phyloP scores from a whole-genome alignment of 37 sponge, comb jelly and placozoan species.

The Geodia barretti region DNA sequence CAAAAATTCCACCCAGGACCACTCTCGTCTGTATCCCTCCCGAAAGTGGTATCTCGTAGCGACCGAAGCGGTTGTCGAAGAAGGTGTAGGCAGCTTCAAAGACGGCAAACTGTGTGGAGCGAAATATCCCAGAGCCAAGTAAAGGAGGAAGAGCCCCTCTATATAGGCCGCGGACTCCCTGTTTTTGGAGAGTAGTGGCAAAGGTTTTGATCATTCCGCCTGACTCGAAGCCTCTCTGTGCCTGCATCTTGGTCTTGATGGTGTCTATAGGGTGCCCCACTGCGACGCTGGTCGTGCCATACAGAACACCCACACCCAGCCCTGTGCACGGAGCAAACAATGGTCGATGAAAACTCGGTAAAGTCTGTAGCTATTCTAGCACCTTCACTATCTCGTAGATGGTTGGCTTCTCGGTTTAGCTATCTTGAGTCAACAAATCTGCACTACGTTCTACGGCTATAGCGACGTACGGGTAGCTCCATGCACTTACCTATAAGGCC shows the following conservation, averaged over 20 bases:
- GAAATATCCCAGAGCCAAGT: constrained; percentile 94
- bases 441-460: not conserved
- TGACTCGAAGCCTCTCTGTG: constrained; percentile 90
- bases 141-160: constrained; percentile 91
- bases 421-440: too few relatives aligned
- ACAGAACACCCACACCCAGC: constrained; percentile 91
- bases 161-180: constrained; percentile 90
- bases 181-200: constrained; percentile 66
- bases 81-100: constrained; percentile 90
- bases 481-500: constrained; percentile 73
- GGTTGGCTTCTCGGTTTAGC: too few relatives aligned
- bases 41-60: constrained; percentile 71
- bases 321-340: constrained; percentile 8
- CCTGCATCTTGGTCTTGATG: constrained; percentile 99
- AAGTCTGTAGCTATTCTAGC: too few relatives aligned
- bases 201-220: constrained; percentile 82
- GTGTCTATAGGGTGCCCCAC: constrained; percentile 99
- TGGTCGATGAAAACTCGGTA: too few relatives aligned
- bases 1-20: constrained; percentile 73
- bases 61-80: constrained; percentile 42
- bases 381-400: too few relatives aligned
- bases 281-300: constrained; percentile 96
- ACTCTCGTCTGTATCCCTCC: constrained; percentile 86
- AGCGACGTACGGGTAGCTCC: not conserved
- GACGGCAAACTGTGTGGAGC: constrained; percentile 96